Evolutionary conservation across 2,797 vertebrate species (phyloP), one percentile per base, ranked within the genome.

Genomic region (Gobio occitaniae): DNA sequence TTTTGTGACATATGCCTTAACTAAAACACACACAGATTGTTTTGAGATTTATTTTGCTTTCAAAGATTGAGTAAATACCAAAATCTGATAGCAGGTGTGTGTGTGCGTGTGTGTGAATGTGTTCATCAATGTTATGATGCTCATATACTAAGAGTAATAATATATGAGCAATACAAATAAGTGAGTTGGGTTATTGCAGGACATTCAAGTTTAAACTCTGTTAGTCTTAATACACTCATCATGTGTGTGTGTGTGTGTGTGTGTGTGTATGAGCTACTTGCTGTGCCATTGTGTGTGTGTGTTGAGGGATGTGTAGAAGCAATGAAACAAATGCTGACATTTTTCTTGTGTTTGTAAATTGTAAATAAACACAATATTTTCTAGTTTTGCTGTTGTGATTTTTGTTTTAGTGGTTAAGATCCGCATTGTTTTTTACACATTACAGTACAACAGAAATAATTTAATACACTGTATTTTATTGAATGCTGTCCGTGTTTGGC

Each of bases 291-390:
- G 2, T 66, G 41, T 38, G 32, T 52, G 50, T 38, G 32, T 52
- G 50, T 9, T 38, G 36, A 59, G 44, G 0, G 8, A 4, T 13
- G 12, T 54, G n/a, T 78, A 11, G 36, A 72, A 61, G 41, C 68
- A 72, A 47, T 41, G 21, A 52, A 76, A 41, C 10, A 56, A 76
- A 84, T 84, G 50, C 74, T 59, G 56, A 75, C 44, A 48, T 83
- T 78, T 72, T 54, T 77, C 16, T 41, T 76, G 44, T 72, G 69
- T 83, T 75, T 78, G 72, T 68, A 77, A 52, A 56, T 69, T 84
- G 82, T 84, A 84, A 84, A 84, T 84, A 84, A 84, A 84, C 48
- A 25, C 32, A 21, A 12, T 47, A 19, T 56, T 84, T 78, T 56
- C 44, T 56, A 68, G 6, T 36, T 16, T 32, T 72, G n/a, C 13